A percentile compares a stretch with the other conserved stretches of the same genome.
These are phyloP conservation scores for Hyphantria cunea DNA, from an alignment of 1,140 invertebrate genomes.

Conservation along the genomic window DNA sequence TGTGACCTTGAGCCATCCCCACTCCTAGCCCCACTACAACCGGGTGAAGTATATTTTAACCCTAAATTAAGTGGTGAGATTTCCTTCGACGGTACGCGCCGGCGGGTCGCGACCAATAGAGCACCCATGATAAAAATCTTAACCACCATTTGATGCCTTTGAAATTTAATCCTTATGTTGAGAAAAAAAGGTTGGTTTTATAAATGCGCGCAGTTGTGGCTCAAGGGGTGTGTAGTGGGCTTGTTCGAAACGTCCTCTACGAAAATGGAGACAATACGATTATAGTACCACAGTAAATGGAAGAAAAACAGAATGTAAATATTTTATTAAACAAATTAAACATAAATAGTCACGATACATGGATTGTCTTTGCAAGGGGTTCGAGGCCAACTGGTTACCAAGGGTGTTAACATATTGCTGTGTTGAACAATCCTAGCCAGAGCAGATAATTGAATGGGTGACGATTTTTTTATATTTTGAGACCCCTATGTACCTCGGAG, in stretches of 20 bases:
- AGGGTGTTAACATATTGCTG: too few species aligned
- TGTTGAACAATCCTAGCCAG: too few species aligned
- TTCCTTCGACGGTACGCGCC: slow-evolving; percentile 58
- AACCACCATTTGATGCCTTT: not conserved
- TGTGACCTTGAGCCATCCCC: slow-evolving; percentile 51
- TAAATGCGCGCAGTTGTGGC: not conserved
- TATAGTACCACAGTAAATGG: slow-evolving; percentile 61
- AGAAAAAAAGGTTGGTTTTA: slow-evolving; percentile 34
- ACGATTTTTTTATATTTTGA: too few species aligned
- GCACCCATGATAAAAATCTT: slow-evolving; percentile 5
- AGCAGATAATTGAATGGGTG: too few species aligned
- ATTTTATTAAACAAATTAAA: too few species aligned
- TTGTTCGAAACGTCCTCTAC: slow-evolving; percentile 67
- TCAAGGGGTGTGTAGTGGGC: slow-evolving; percentile 63
- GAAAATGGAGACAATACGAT: slow-evolving; percentile 75
- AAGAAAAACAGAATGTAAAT: slow-evolving; percentile 30
- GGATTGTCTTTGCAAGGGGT: too few species aligned
- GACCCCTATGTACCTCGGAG: too few species aligned
- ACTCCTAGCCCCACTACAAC: slow-evolving; percentile 28
- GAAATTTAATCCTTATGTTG: slow-evolving; percentile 27
- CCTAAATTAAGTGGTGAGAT: slow-evolving; percentile 63
- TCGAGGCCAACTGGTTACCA: too few species aligned
- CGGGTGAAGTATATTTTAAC: slow-evolving; percentile 63
- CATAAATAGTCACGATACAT: too few species aligned
- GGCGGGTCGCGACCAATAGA: slow-evolving; percentile 52